Percentiles rank a stretch among this genome's conserved stretches.
phyloP scores from a whole-genome alignment of 2,113 vertebrate species.

The Callospermophilus lateralis region DNA sequence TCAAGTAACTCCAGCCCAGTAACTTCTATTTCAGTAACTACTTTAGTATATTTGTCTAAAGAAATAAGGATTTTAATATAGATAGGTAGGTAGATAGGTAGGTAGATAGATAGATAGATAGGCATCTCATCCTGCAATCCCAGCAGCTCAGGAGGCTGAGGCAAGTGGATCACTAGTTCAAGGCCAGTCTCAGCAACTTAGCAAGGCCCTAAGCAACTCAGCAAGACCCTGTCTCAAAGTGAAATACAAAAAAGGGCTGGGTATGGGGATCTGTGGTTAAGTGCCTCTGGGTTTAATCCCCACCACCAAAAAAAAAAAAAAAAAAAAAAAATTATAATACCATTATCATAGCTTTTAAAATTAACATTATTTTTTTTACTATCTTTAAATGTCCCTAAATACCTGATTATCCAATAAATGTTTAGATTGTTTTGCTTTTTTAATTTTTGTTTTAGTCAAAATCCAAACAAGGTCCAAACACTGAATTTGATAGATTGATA shows the following conservation, averaged over 20 bases:
- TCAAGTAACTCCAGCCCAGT: background rate
- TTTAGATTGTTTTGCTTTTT: background rate
- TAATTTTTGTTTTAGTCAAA: constrained; percentile 1
- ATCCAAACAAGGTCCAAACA: background rate
- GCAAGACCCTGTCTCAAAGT: too few species aligned
- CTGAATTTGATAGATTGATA: background rate
- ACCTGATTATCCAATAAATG: background rate
- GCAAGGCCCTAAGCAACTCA: too few species aligned
- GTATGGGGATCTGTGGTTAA: too few species aligned
- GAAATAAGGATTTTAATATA: background rate
- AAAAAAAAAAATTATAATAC: background rate
- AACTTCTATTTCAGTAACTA: constrained; percentile 11
- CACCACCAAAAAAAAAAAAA: background rate
- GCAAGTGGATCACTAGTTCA: too few species aligned
- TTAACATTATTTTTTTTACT: constrained; percentile 21
- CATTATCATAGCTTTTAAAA: constrained; percentile 25
- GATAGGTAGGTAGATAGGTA: too few species aligned
- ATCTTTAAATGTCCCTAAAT: background rate
- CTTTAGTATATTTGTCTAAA: background rate
- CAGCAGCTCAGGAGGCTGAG: too few species aligned
- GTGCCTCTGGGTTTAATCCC: too few species aligned
- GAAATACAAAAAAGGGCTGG: too few species aligned
- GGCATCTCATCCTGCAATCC: too few species aligned
- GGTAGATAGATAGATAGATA: too few species aligned
- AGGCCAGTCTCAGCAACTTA: too few species aligned